Evolutionary conservation across 2,113 vertebrate species (phyloP).

Genomic region (Cygnus atratus): DNA sequence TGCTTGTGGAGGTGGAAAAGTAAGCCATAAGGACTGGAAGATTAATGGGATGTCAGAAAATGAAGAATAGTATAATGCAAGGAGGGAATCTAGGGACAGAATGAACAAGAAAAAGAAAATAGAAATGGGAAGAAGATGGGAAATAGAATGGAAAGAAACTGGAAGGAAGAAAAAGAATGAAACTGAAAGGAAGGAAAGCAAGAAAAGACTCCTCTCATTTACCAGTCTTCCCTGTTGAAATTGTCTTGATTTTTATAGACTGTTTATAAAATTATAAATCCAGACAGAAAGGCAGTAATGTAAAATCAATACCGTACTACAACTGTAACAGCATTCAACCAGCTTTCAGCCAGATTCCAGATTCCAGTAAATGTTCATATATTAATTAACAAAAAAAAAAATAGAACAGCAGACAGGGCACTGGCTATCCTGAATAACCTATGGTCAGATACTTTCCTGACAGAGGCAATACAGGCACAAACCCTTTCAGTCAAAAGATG

Average conservation of each 20-base stretch:
- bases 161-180: constrained; percentile 9
- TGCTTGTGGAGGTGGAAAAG: constrained; percentile 55
- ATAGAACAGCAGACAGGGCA: not conserved
- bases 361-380: not conserved
- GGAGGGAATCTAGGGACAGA: constrained; percentile 43
- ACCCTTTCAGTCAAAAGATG: not conserved
- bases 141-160: constrained; percentile 14
- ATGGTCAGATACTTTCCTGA: not conserved
- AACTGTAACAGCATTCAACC: not conserved
- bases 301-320: not conserved
- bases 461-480: not conserved
- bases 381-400: not conserved
- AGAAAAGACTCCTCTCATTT: not conserved
- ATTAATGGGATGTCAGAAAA: constrained; percentile 60
- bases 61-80: constrained; percentile 53
- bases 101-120: constrained; percentile 39
- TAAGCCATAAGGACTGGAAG: constrained; percentile 55
- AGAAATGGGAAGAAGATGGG: not conserved
- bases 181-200: constrained; percentile 8
- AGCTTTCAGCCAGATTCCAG: not conserved
- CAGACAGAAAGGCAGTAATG: not conserved
- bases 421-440: not conserved
- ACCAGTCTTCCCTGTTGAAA: not conserved
- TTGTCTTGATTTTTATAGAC: not conserved
- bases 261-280: not conserved